Evolutionary conservation across 2,113 vertebrate genomes (phyloP).

Genomic region (Ceratotherium simum): DNA sequence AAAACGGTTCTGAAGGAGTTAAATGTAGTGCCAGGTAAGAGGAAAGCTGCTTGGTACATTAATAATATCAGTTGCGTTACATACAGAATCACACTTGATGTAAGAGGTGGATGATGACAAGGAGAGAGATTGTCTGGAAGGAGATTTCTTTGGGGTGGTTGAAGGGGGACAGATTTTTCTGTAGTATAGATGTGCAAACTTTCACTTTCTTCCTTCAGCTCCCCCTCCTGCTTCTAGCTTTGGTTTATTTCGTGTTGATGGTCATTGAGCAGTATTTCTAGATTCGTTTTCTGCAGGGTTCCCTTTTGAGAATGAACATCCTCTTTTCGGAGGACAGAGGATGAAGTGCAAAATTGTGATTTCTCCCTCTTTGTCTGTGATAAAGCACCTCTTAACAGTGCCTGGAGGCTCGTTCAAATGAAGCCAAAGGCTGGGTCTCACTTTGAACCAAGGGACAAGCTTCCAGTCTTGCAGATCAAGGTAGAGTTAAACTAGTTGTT

Average conservation of each 20-base stretch:
- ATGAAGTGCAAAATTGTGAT: constrained; percentile 36
- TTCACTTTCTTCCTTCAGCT: constrained; percentile 69
- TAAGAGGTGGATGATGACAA: constrained; percentile 55
- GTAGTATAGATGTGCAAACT: constrained; percentile 42
- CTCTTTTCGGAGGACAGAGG: not conserved
- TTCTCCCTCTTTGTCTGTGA: constrained; percentile 34
- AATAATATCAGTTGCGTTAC: constrained; percentile 47
- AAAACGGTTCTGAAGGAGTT: constrained; percentile 68
- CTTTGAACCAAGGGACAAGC: constrained; percentile 71
- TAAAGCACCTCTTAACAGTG: not conserved
- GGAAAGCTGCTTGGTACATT: constrained; percentile 65
- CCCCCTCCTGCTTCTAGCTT: not conserved
- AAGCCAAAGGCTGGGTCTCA: constrained; percentile 64
- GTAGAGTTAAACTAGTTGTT: constrained; percentile 86
- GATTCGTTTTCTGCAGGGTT: constrained; percentile 22
- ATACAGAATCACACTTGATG: constrained; percentile 50
- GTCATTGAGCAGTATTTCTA: not conserved
- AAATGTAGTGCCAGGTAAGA: constrained; percentile 75
- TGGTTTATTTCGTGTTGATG: constrained; percentile 50
- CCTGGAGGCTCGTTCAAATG: constrained; percentile 40
- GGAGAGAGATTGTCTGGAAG: not conserved
- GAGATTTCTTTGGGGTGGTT: constrained; percentile 52
- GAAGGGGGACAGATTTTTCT: not conserved
- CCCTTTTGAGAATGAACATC: not conserved
- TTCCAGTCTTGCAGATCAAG: constrained; percentile 83